Percentiles rank a stretch among this genome's conserved stretches.
Evolutionary conservation across 2,888 invertebrate species (phyloP).

Genomic region (Nudaria mundana): DNA sequence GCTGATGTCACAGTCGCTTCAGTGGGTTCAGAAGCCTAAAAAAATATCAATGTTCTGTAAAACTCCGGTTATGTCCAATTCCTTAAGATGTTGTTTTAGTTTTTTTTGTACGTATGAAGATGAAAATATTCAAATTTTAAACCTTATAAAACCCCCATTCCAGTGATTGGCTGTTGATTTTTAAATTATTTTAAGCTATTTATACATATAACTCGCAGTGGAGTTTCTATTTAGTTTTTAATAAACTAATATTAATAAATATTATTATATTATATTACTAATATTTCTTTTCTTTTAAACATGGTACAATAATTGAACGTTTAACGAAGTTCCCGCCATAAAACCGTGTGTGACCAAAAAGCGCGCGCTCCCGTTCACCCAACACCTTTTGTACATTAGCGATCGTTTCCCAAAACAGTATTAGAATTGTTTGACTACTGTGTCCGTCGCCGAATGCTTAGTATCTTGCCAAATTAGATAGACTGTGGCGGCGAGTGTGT

Average conservation of each 20-base stretch:
- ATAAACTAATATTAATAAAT: no score
- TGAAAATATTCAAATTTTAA: no score
- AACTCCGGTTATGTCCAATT: no score
- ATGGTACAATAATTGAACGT: no score
- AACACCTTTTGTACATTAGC: slow-evolving; percentile 75
- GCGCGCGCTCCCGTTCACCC: slow-evolving; percentile 40
- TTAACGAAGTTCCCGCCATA: no score
- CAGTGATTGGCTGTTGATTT: slow-evolving; percentile 14
- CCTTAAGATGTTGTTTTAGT: no score
- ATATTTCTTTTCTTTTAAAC: neutral
- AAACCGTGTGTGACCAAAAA: slow-evolving; percentile 16
- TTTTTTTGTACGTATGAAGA: no score
- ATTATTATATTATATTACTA: slow-evolving; percentile 1
- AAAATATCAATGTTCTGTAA: no score
- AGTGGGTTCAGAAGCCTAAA: no score
- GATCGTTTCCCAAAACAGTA: slow-evolving; percentile 69
- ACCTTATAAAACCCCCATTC: slow-evolving; percentile 5
- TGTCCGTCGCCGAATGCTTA: slow-evolving; percentile 52
- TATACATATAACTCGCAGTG: neutral
- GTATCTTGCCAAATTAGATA: slow-evolving; percentile 64
- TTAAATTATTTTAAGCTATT: neutral
- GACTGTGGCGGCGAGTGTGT: slow-evolving; percentile 31
- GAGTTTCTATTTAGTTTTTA: no score
- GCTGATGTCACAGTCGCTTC: no score
- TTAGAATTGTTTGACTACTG: slow-evolving; percentile 69